phyloP scores from a whole-genome alignment of 1,140 invertebrate species.

The Pantala flavescens region DNA sequence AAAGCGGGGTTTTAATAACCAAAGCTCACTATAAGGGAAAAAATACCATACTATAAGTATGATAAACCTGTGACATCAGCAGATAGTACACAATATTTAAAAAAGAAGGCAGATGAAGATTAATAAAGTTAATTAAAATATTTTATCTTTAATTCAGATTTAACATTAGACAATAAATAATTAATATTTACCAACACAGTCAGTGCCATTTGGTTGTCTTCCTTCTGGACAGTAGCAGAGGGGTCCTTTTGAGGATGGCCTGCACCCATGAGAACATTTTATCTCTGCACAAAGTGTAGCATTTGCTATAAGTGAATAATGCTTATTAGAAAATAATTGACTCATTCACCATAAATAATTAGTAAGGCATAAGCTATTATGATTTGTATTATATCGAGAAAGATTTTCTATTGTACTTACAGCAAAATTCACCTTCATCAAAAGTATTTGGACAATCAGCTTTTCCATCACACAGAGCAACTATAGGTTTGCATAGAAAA shows the following conservation, averaged over 20 bases:
- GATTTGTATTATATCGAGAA: too few relatives aligned
- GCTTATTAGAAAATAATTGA: too few relatives aligned
- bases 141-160: too few relatives aligned
- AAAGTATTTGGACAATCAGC: slow-evolving; percentile 42
- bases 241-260: slow-evolving; percentile 50
- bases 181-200: slow-evolving; percentile 46
- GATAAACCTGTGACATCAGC: too few relatives aligned
- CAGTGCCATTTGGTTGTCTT: slow-evolving; percentile 50
- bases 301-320: slow-evolving; percentile 36
- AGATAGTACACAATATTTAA: too few relatives aligned
- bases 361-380: too few relatives aligned
- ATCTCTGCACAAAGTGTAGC: slow-evolving; percentile 41
- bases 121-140: too few relatives aligned
- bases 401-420: slow-evolving; percentile 26
- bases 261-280: slow-evolving; percentile 55
- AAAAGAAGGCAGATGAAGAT: too few relatives aligned
- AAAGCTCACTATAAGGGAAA: too few relatives aligned
- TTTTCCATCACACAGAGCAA: slow-evolving; percentile 39
- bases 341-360: too few relatives aligned
- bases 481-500: slow-evolving; percentile 36
- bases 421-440: slow-evolving; percentile 43
- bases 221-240: slow-evolving; percentile 65
- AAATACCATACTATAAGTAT: too few relatives aligned
- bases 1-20: too few relatives aligned
- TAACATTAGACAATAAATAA: neutral